A percentile compares a stretch with the other conserved stretches of the same genome.
These are phyloP conservation scores for Polyodon spathula DNA, from an alignment of 2,113 vertebrate species.

Conservation along the genomic window DNA sequence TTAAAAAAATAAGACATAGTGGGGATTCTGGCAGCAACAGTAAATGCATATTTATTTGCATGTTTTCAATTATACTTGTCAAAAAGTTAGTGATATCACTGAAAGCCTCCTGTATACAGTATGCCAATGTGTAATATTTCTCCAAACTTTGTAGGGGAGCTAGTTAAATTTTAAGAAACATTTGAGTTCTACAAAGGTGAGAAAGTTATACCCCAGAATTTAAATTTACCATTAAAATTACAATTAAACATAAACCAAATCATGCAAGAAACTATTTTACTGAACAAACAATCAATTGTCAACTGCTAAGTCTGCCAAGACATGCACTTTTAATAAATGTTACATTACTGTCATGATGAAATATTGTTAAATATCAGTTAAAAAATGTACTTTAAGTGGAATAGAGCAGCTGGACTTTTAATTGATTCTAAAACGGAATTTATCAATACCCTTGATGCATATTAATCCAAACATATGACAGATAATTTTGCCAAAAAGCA, in stretches of 20 bases:
- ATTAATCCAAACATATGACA: constrained; percentile 10
- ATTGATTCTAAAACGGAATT: constrained; percentile 18
- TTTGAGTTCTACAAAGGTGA: too few species aligned
- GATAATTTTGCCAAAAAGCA: not conserved
- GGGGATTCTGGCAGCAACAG: constrained; percentile 21
- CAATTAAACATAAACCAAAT: constrained; percentile 9
- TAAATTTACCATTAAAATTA: not conserved
- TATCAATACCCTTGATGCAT: constrained; percentile 5
- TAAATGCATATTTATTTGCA: constrained; percentile 31
- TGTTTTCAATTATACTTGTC: constrained; percentile 28
- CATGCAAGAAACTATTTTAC: constrained; percentile 6
- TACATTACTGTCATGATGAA: constrained; percentile 10
- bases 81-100: not conserved
- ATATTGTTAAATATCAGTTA: constrained; percentile 1
- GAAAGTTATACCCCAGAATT: too few species aligned
- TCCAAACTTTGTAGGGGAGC: too few species aligned
- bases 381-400: constrained; percentile 3
- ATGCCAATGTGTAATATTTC: too few species aligned
- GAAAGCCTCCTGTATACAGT: too few species aligned
- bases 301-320: constrained; percentile 11
- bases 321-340: constrained; percentile 9
- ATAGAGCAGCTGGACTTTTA: constrained; percentile 9
- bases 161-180: too few species aligned
- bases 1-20: constrained; percentile 31
- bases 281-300: not conserved